phyloP scores from a whole-genome alignment of 2,113 vertebrate genomes.

The Zosterops pallidus region DNA sequence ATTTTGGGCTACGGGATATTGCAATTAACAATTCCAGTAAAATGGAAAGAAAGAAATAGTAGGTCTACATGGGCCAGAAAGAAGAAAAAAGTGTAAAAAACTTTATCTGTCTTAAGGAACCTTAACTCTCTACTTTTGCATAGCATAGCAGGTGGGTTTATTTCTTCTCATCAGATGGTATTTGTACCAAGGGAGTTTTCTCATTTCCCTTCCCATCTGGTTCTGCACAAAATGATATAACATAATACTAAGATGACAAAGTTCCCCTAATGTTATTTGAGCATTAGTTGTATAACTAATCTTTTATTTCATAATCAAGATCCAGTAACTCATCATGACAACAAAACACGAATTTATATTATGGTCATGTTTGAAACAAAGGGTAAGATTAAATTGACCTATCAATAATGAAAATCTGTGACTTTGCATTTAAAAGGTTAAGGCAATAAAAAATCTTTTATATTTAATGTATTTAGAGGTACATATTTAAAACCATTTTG shows the following conservation, averaged over 20 bases:
- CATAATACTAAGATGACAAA: constrained; percentile 7
- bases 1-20: not conserved
- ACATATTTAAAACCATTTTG: not conserved
- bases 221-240: not conserved
- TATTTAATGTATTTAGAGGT: not conserved
- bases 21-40: constrained; percentile 7
- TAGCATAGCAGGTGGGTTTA: constrained; percentile 35
- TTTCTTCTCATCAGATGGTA: constrained; percentile 42
- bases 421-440: not conserved
- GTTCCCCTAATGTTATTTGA: not conserved
- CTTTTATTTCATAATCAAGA: not conserved
- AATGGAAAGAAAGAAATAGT: not conserved
- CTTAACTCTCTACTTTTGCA: not conserved
- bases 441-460: not conserved
- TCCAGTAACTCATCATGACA: not conserved
- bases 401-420: not conserved
- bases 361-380: not conserved
- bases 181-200: constrained; percentile 42
- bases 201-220: constrained; percentile 32
- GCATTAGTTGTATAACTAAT: not conserved
- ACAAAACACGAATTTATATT: not conserved
- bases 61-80: not conserved
- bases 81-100: not conserved
- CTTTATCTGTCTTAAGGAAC: not conserved
- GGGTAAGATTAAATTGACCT: not conserved